A percentile compares a stretch with the other conserved stretches of the same genome.
phyloP scores from a whole-genome alignment of 2,113 vertebrate genomes.

The Ceyx melanurus region DNA sequence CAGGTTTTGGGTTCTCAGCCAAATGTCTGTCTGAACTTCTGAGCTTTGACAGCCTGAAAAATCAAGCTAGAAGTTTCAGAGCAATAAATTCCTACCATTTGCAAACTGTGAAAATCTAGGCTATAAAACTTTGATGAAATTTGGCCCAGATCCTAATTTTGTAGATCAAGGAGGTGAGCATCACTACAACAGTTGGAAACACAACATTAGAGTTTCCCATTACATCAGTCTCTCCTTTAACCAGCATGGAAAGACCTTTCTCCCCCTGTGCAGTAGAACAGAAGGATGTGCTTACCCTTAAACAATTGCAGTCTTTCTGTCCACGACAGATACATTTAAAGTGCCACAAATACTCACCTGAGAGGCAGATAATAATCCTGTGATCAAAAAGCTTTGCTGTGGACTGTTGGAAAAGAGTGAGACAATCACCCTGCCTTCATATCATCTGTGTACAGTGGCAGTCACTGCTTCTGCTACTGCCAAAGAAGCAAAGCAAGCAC shows the following conservation, averaged over 20 bases:
- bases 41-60: constrained; percentile 14
- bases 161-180: neutral
- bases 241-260: neutral
- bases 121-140: neutral
- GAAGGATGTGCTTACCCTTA: neutral
- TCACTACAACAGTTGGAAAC: neutral
- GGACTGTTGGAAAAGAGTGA: neutral
- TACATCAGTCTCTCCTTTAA: neutral
- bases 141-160: neutral
- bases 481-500: neutral
- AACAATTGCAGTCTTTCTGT: neutral
- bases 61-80: constrained; percentile 12
- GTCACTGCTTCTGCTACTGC: neutral
- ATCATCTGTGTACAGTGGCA: neutral
- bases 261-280: neutral
- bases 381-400: neutral
- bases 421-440: neutral
- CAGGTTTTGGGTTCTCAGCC: neutral
- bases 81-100: constrained; percentile 24
- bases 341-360: neutral
- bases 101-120: constrained; percentile 3
- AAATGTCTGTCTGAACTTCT: constrained; percentile 11
- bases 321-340: neutral
- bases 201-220: neutral
- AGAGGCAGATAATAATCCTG: neutral